Percentiles rank a stretch among this genome's conserved stretches.
phyloP scores from a whole-genome alignment of 1,140 invertebrate species.

The Heliconius melpomene region DNA sequence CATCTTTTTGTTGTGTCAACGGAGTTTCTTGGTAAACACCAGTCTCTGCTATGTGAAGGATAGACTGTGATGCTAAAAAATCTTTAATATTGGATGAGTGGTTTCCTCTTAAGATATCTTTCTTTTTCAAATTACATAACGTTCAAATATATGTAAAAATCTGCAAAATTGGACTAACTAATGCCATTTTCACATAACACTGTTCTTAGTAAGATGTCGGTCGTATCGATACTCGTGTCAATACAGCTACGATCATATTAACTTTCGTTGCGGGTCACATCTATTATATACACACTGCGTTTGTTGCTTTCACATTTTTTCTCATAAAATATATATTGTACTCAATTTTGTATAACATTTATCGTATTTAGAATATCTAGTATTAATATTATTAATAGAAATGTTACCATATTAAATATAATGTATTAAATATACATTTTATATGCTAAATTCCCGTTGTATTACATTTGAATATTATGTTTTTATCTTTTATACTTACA shows the following conservation, averaged over 20 bases:
- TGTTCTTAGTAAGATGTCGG: constrained; percentile 7
- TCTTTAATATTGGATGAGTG: too few species aligned
- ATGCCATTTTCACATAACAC: neutral
- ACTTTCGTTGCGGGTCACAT: constrained; percentile 12
- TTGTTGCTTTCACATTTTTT: constrained; percentile 8
- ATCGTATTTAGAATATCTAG: too few species aligned
- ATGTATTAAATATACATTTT: too few species aligned
- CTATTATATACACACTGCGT: constrained; percentile 5
- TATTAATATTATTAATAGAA: too few species aligned
- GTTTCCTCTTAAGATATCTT: too few species aligned
- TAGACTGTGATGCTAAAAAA: neutral
- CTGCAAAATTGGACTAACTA: neutral
- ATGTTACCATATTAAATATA: too few species aligned
- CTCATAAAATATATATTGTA: constrained; percentile 11
- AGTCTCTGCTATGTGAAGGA: too few species aligned
- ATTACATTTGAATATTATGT: too few species aligned
- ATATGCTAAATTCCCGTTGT: too few species aligned
- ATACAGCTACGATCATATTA: constrained; percentile 5
- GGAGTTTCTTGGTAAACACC: neutral
- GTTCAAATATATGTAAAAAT: neutral
- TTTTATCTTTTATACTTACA: too few species aligned
- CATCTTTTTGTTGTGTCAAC: too few species aligned
- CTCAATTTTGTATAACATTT: constrained; percentile 5
- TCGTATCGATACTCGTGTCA: constrained; percentile 4
- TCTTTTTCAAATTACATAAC: too few species aligned